Conservation (phyloP, 2,113 vertebrate genomes). For the Lota lota region DNA sequence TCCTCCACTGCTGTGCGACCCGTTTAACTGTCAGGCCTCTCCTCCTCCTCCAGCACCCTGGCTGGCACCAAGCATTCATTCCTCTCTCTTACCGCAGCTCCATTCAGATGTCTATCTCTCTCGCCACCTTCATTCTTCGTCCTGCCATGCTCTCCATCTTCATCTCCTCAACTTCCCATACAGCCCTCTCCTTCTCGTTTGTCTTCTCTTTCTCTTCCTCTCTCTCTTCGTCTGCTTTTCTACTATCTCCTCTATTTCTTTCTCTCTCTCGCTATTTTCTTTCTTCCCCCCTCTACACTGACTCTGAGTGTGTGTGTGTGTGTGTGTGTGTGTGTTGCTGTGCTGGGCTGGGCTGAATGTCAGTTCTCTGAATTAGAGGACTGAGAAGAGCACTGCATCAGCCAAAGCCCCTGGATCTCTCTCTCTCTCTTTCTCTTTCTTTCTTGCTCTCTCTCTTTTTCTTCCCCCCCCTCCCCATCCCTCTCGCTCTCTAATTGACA, state of each 20-base stretch:
- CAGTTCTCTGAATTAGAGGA: constrained; percentile 69
- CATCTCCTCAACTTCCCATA: not conserved
- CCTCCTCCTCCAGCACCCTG: constrained; percentile 5
- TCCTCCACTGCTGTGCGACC: not conserved
- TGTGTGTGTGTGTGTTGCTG: constrained; percentile 23
- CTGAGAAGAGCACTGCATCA: constrained; percentile 58
- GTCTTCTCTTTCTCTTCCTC: constrained; percentile 11
- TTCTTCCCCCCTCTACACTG: constrained; percentile 48
- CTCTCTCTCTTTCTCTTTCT: constrained; percentile 37
- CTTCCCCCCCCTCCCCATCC: constrained; percentile 23
- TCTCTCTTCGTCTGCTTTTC: constrained; percentile 19
- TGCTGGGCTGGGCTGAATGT: constrained; percentile 73
- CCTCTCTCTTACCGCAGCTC: not conserved
- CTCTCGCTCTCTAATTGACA: constrained; percentile 69
- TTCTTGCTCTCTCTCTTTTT: constrained; percentile 33
- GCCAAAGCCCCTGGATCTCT: constrained; percentile 69
- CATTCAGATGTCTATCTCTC: not conserved
- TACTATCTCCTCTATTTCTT: constrained; percentile 16
- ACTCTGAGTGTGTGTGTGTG: constrained; percentile 29
- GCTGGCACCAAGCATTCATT: not conserved
- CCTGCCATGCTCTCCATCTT: not conserved
- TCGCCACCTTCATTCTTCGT: not conserved
- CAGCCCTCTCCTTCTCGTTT: constrained; percentile 9
- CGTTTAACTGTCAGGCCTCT: constrained; percentile 30
- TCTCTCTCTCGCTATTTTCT: constrained; percentile 32